Base-by-base conservation (phyloP, 92 coral and sea anemone species). In the Palythoa heliodiscus region DNA sequence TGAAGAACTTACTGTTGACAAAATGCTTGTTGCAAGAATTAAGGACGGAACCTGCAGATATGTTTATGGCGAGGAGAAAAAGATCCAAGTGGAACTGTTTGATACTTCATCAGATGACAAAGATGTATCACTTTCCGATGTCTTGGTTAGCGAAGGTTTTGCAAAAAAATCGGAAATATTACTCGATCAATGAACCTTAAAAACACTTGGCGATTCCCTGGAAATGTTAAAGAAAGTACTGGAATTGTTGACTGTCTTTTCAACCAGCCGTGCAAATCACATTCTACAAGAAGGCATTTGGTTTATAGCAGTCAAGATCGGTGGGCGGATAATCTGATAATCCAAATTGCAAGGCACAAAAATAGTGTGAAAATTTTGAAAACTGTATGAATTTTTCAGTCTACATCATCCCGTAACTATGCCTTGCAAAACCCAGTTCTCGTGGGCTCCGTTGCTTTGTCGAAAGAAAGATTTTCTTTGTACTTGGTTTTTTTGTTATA, bases 21-120 rank as follows among this genome's bases (percentile, higher is more conserved):
- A 91, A 73, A 90, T 87, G 82, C 88, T 97, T 8, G 98, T 97
- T 8, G 97, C 93, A 11, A 88, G 88, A 55, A 90, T 93, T 17
- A 90, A 83, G 38, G 94, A 93, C 16, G 91, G 61, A 29, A 72
- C 71, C 5, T 93, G 80, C 77, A 84, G 87, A 67, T 86, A 87
- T 29, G 38, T 64, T 13, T 85, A 74, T 52, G 79, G 81, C 1
- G 98, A 92, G 53, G 95, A 94, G 61, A 83, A 82, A 2, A 87
- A 84, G 79, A 71, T 94, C 5, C 89, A 82, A 7, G 69, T 97
- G 37, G 91, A 90, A 68, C 89, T 97, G 25, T 94, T 84, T 70
- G 98, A 97, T 77, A 97, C 99, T 1, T 92, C 95, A 0, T 83
- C 61, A 50, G 82, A 87, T 4, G 88, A 85, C 11, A 83, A 87